phyloP scores from a whole-genome alignment of 2,888 invertebrate species.

The Perithous albicinctus region DNA sequence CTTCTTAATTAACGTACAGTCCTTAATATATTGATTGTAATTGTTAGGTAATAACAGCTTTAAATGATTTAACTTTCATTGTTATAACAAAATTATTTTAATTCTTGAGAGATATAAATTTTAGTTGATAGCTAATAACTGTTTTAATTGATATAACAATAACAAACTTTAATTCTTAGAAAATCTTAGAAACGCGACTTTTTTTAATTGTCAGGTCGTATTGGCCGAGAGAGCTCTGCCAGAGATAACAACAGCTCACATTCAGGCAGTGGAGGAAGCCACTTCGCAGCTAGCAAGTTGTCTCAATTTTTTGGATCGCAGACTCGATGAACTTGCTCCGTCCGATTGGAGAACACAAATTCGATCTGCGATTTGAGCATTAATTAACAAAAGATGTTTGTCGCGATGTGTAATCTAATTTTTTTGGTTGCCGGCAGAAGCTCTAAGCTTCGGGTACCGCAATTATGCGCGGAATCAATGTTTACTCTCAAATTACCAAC shows the following conservation, averaged over 20 bases:
- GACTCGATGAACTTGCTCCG: constrained; percentile 85
- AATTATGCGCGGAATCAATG: not conserved
- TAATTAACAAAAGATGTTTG: not conserved
- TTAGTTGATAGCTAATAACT: too few species aligned
- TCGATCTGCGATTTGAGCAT: constrained; percentile 62
- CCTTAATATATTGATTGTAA: too few species aligned
- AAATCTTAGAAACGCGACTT: not conserved
- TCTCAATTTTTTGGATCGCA: constrained; percentile 85
- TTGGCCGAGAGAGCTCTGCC: constrained; percentile 83
- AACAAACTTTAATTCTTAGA: not conserved
- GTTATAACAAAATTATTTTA: too few species aligned
- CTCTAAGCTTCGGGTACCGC: not conserved
- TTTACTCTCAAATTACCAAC: constrained; percentile 38
- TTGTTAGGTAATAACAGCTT: too few species aligned
- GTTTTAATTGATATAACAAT: too few species aligned
- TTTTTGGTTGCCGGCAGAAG: not conserved
- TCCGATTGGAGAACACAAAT: constrained; percentile 84
- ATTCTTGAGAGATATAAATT: too few species aligned
- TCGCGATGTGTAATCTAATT: constrained; percentile 4
- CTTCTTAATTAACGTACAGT: too few species aligned
- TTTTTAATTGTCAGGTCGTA: constrained; percentile 68
- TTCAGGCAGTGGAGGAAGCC: constrained; percentile 85
- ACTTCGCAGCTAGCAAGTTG: constrained; percentile 84
- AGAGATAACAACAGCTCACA: constrained; percentile 83
- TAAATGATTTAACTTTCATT: too few species aligned